Evolutionary conservation across 2,888 invertebrate genomes (phyloP).

Genomic region (Macaria notata): DNA sequence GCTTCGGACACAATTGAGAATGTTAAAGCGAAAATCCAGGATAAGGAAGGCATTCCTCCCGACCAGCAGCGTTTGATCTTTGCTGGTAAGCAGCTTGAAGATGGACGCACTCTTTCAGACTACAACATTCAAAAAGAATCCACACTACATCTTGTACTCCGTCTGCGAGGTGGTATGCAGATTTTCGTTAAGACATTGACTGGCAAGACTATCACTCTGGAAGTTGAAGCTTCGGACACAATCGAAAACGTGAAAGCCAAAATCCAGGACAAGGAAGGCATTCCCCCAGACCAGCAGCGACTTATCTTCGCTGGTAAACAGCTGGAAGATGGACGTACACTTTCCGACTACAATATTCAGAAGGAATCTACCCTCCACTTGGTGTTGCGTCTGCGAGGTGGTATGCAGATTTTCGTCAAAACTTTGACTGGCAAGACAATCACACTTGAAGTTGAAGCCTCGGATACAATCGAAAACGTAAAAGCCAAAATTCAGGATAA

Average conservation of each 20-base stretch:
- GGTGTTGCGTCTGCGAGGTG: constrained; percentile 29
- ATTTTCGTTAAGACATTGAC: constrained; percentile 33
- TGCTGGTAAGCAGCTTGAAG: constrained; percentile 33
- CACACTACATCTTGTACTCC: constrained; percentile 30
- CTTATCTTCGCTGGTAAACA: constrained; percentile 34
- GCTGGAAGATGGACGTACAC: constrained; percentile 31
- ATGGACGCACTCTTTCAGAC: constrained; percentile 33
- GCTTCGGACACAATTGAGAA: constrained; percentile 34
- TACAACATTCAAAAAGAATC: constrained; percentile 36
- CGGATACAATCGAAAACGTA: constrained; percentile 28
- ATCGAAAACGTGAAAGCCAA: constrained; percentile 33
- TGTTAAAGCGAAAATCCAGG: constrained; percentile 34
- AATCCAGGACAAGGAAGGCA: constrained; percentile 34
- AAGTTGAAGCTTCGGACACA: constrained; percentile 31
- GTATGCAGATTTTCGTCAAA: constrained; percentile 31
- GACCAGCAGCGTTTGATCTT: constrained; percentile 34
- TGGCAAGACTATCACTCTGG: constrained; percentile 30
- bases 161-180: constrained; percentile 36
- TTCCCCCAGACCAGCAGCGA: constrained; percentile 33
- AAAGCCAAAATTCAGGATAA: constrained; percentile 31
- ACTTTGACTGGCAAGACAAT: constrained; percentile 29
- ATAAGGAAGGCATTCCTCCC: constrained; percentile 35
- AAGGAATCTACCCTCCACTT: constrained; percentile 31
- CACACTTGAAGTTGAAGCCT: constrained; percentile 26
- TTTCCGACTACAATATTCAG: constrained; percentile 32